These are phyloP conservation scores for Parotocinclus haroldoi DNA, from an alignment of 2,797 vertebrate species.

Conservation along the genomic window DNA sequence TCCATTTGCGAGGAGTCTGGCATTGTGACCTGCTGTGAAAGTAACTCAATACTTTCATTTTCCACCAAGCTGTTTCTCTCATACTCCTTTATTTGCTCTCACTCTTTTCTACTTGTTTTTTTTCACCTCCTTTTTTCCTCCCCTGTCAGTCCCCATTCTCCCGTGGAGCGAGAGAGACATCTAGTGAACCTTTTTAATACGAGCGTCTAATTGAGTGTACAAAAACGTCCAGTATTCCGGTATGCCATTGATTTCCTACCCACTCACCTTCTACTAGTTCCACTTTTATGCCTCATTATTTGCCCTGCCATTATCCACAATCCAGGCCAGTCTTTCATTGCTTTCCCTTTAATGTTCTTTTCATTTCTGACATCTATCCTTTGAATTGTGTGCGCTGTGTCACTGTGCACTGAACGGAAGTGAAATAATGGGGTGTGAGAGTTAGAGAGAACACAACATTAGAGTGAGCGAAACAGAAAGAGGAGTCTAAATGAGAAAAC, in stretches of 20 bases:
- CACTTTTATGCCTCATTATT: conserved; percentile 44
- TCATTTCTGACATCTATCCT: conserved; percentile 26
- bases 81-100: conserved; percentile 49
- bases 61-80: conserved; percentile 50
- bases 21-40: conserved; percentile 71
- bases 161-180: conserved; percentile 78
- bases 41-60: conserved; percentile 74
- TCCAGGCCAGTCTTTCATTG: background rate
- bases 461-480: background rate
- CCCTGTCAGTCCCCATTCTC: conserved; percentile 44
- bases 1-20: conserved; percentile 72
- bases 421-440: conserved; percentile 23
- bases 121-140: conserved; percentile 23
- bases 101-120: conserved; percentile 56
- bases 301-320: conserved; percentile 41
- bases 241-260: background rate
- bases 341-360: conserved; percentile 31
- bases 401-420: conserved; percentile 40
- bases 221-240: background rate
- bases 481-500: background rate
- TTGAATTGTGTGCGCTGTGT: conserved; percentile 31
- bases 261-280: conserved; percentile 17
- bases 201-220: background rate
- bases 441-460: background rate
- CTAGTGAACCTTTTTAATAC: conserved; percentile 57